Conservation (phyloP, 2,797 vertebrate genomes). For the Echiichthys vipera region DNA sequence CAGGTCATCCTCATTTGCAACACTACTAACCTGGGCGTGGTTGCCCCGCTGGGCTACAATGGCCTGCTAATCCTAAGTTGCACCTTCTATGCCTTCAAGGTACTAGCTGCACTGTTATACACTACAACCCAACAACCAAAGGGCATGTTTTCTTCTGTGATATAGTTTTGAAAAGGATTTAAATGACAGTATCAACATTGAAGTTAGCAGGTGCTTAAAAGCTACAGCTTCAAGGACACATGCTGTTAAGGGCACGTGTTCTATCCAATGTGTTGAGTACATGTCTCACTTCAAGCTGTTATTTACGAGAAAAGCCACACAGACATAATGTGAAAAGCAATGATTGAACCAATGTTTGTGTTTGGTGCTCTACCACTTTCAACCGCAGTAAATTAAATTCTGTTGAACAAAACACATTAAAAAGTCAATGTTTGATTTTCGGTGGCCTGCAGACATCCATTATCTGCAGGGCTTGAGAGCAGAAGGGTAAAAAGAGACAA, state of each 20-base stretch:
- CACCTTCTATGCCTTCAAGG: slow-evolving; percentile 98
- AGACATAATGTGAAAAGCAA: background rate
- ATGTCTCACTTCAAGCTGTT: background rate
- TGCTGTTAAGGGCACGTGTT: background rate
- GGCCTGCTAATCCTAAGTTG: slow-evolving; percentile 96
- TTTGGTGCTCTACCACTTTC: slow-evolving; percentile 30
- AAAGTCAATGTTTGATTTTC: slow-evolving; percentile 41
- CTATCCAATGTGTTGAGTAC: background rate
- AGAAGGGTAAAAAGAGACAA: slow-evolving; percentile 28
- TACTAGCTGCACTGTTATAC: slow-evolving; percentile 16
- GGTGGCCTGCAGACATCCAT: slow-evolving; percentile 13
- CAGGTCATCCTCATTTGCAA: slow-evolving; percentile 97
- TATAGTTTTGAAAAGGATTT: background rate
- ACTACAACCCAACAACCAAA: background rate
- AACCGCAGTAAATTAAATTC: slow-evolving; percentile 10
- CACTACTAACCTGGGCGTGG: slow-evolving; percentile 95
- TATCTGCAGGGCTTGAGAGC: slow-evolving; percentile 23
- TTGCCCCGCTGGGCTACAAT: slow-evolving; percentile 96
- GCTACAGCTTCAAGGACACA: background rate
- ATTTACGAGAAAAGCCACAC: background rate
- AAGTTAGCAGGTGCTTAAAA: background rate
- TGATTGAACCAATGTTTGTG: slow-evolving; percentile 11
- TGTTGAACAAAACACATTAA: slow-evolving; percentile 21
- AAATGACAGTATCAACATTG: background rate
- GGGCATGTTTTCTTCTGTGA: background rate